Percentiles rank a stretch among this genome's conserved stretches.
phyloP scores from a whole-genome alignment of 2,888 invertebrate genomes.

The Gnatocerus cornutus region DNA sequence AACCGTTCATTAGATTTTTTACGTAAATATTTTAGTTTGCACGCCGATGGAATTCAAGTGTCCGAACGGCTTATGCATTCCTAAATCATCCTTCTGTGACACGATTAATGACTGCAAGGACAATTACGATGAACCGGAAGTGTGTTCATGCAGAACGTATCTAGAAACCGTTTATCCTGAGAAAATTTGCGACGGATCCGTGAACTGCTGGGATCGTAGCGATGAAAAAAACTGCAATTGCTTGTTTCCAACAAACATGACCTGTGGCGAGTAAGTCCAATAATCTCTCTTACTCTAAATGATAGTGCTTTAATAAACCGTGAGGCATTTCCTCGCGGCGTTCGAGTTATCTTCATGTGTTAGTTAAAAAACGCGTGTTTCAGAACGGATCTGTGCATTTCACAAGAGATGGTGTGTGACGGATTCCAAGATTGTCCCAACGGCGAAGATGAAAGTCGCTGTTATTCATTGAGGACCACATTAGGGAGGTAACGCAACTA shows the following conservation, averaged over 20 bases:
- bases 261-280: slow-evolving; percentile 72
- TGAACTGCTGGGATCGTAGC: slow-evolving; percentile 84
- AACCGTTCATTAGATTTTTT: no score
- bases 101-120: slow-evolving; percentile 81
- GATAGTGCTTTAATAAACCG: slow-evolving; percentile 19
- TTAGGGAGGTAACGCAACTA: slow-evolving; percentile 19
- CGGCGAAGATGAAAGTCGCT: slow-evolving; percentile 82
- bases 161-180: slow-evolving; percentile 79
- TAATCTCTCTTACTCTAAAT: slow-evolving; percentile 11
- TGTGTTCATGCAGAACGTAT: slow-evolving; percentile 79
- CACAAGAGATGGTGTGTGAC: slow-evolving; percentile 85
- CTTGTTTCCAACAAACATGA: slow-evolving; percentile 65
- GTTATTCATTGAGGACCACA: slow-evolving; percentile 72
- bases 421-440: slow-evolving; percentile 82
- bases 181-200: slow-evolving; percentile 83
- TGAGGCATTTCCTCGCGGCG: slow-evolving; percentile 13
- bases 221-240: slow-evolving; percentile 84
- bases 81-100: slow-evolving; percentile 81
- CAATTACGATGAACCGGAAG: slow-evolving; percentile 80
- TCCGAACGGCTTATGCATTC: slow-evolving; percentile 78
- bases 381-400: slow-evolving; percentile 76
- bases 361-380: slow-evolving; percentile 41
- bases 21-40: slow-evolving; percentile 74
- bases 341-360: slow-evolving; percentile 1
- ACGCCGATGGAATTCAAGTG: slow-evolving; percentile 79